These are phyloP conservation scores for Pipistrellus pygmaeus DNA, from an alignment of 2,797 vertebrate genomes.

Conservation along the genomic window DNA sequence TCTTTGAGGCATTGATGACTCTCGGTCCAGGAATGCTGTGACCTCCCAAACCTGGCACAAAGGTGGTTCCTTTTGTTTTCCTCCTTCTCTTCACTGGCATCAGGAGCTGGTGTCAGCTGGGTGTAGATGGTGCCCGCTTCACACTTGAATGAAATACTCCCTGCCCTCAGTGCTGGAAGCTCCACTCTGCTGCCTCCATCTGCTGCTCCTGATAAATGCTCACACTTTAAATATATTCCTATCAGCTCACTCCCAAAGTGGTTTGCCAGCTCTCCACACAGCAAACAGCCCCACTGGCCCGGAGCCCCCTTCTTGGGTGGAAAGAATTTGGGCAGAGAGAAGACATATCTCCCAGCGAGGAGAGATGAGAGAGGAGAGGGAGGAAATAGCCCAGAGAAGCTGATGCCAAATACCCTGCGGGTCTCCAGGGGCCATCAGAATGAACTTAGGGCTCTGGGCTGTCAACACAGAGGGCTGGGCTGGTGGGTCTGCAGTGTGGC, in stretches of 20 bases:
- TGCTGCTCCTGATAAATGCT: slow-evolving; percentile 81
- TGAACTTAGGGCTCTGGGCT: accelerated
- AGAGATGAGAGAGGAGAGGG: not conserved
- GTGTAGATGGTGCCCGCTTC: slow-evolving; percentile 63
- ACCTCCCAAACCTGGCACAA: slow-evolving; percentile 69
- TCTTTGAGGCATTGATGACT: slow-evolving; percentile 32
- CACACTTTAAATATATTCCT: slow-evolving; percentile 80
- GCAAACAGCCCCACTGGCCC: slow-evolving; percentile 66
- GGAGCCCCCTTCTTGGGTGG: slow-evolving; percentile 59
- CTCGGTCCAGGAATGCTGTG: slow-evolving; percentile 61
- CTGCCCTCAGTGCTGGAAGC: slow-evolving; percentile 79
- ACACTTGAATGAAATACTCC: slow-evolving; percentile 74
- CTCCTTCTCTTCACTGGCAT: slow-evolving; percentile 60
- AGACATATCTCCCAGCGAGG: not conserved
- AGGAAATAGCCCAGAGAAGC: not conserved
- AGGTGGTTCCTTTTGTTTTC: slow-evolving; percentile 66
- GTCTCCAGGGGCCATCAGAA: not conserved
- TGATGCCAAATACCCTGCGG: not conserved
- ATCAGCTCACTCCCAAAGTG: slow-evolving; percentile 71
- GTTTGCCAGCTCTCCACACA: slow-evolving; percentile 63
- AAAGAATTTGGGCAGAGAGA: slow-evolving; percentile 62
- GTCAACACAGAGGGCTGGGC: not conserved
- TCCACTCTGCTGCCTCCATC: slow-evolving; percentile 82
- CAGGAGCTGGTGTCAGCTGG: slow-evolving; percentile 71
- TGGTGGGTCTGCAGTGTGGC: not conserved